Evolutionary conservation across 1,140 invertebrate genomes (phyloP), one percentile per base, ranked within the genome.

Genomic region (Drosophila sproati): DNA sequence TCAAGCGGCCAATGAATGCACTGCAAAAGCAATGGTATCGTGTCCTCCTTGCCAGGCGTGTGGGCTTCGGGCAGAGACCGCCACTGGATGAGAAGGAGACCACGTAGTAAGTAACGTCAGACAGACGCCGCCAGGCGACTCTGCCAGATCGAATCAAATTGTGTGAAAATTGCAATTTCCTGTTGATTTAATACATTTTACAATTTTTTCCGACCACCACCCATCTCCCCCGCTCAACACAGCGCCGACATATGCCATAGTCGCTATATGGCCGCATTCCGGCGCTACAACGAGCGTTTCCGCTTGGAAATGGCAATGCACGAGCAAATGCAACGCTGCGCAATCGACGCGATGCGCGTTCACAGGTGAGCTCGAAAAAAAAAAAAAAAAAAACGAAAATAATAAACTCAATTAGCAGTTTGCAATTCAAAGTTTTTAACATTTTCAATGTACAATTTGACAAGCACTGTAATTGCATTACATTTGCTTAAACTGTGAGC

Each of bases 21-120:
- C 63, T 92, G 63, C 91, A 92, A 68, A 92, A 91, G 73, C 91
- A 92, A 67, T 92, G 91, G 91, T 92, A 92, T 74, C 91, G 91
- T 32, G 82, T 92, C 10, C 73, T 92, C 0, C 63, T 92, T 5
- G 91, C 91, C 54, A 59, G 91, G 20, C 71, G 88, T 51, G 88
- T 92, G 67, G 91, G 91, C 59, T 83, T 81, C 77, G 85, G 82
- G 73, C 78, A 75, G 66, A 68, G 72, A 56, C 73, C 80, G 50
- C 61, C 71, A 10, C 68, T 59, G 69, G 82, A 82, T 29, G 79
- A 89, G 45, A 79, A 72, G 80, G 80, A 82, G 61, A 70, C 79
- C 72, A 82, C 77, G 45, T 91, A 91, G 91, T 91, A 80, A 91
- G 77, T 80, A 48, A 68, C 3, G 20, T 35, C 3, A 12, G 45